Percentiles rank a stretch among this genome's conserved stretches.
phyloP scores from a whole-genome alignment of 2,888 invertebrate genomes.

The Agapetus fuscipes region DNA sequence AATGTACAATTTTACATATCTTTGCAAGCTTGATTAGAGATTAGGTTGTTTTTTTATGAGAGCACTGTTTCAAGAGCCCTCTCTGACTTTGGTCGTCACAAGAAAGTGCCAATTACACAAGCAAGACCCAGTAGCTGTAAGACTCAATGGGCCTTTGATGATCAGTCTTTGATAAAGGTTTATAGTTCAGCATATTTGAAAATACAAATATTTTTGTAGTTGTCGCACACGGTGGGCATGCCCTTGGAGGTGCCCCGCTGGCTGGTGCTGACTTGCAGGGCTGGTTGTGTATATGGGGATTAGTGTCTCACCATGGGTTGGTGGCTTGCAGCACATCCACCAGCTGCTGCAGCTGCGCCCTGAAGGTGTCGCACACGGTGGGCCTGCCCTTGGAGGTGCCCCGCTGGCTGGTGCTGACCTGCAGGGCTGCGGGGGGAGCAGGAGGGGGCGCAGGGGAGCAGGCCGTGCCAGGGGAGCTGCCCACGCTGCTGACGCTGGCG shows the following conservation, averaged over 20 bases:
- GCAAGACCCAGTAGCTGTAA: no score
- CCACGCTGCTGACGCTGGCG: conserved; percentile 4
- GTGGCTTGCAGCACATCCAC: conserved; percentile 85
- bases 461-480: not conserved
- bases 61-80: no score
- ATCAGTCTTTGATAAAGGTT: no score
- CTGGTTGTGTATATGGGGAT: no score
- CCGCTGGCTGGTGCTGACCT: conserved; percentile 50
- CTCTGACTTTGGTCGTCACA: no score
- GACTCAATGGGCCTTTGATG: no score
- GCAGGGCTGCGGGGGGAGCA: conserved; percentile 36
- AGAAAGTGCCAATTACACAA: no score
- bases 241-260: conserved; percentile 82
- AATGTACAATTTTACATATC: no score
- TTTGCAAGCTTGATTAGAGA: no score
- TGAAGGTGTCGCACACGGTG: conserved; percentile 82
- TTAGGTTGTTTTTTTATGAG: no score
- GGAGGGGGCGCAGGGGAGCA: conserved; percentile 32
- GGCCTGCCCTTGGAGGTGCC: conserved; percentile 85
- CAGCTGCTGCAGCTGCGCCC: conserved; percentile 77
- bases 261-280: conserved; percentile 38
- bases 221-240: conserved; percentile 83
- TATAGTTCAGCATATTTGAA: no score
- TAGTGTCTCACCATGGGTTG: conserved; percentile 82
- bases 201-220: no score